These are phyloP conservation scores for Pithys albifrons DNA, from an alignment of 2,113 vertebrate species.

Conservation along the genomic window DNA sequence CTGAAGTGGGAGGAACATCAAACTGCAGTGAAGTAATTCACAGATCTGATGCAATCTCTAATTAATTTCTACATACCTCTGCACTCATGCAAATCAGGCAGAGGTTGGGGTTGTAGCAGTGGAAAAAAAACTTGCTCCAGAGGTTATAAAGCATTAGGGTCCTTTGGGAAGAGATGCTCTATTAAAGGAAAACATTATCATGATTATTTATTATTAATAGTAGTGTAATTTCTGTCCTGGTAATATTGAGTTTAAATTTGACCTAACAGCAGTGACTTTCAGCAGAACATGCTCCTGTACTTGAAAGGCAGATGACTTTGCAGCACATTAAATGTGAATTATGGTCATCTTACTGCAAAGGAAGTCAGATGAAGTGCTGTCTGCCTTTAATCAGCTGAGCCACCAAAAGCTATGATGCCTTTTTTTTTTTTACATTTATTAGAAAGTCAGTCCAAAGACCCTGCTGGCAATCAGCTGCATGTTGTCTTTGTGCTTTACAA, in stretches of 20 bases:
- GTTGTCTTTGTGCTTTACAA: neutral
- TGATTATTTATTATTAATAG: slow-evolving; percentile 58
- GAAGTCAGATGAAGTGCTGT: slow-evolving; percentile 4
- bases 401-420: neutral
- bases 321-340: slow-evolving; percentile 38
- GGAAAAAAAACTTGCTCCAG: neutral
- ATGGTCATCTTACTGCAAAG: slow-evolving; percentile 1
- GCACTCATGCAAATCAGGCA: neutral
- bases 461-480: neutral
- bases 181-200: slow-evolving; percentile 13
- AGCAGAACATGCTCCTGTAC: neutral
- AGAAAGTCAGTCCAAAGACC: neutral
- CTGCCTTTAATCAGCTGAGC: neutral
- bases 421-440: neutral
- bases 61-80: neutral
- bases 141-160: neutral
- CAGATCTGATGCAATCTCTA: neutral
- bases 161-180: neutral
- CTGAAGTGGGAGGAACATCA: neutral
- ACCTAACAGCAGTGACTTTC: slow-evolving; percentile 10
- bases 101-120: neutral
- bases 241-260: slow-evolving; percentile 26
- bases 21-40: neutral
- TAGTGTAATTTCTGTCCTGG: neutral
- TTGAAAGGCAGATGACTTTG: slow-evolving; percentile 45